These are phyloP conservation scores for Augochlora pura DNA, from an alignment of 1,140 invertebrate genomes.

Conservation along the genomic window DNA sequence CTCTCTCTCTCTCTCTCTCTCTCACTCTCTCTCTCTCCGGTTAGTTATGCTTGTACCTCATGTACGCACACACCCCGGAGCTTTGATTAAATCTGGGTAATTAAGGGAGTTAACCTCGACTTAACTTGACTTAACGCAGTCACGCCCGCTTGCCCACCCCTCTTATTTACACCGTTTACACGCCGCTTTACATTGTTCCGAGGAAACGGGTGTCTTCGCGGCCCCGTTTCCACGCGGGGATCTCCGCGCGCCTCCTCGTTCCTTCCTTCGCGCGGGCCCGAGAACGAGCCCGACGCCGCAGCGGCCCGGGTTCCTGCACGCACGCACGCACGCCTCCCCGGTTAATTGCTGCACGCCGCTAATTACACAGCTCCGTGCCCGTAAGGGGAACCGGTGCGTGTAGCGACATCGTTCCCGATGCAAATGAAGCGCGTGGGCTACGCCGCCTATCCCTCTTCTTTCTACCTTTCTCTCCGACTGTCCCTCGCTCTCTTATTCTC, in stretches of 20 bases:
- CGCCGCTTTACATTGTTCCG: conserved; percentile 71
- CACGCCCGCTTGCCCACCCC: conserved; percentile 80
- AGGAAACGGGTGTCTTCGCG: conserved; percentile 38
- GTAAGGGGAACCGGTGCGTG: conserved; percentile 50
- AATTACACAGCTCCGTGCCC: conserved; percentile 60
- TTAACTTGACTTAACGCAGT: conserved; percentile 80
- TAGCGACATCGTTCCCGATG: conserved; percentile 50
- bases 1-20: too few species aligned
- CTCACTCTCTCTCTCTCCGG: conserved; percentile 31
- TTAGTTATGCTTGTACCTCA: conserved; percentile 70
- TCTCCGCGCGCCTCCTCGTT: not conserved
- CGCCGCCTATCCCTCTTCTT: too few species aligned
- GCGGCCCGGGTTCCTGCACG: not conserved
- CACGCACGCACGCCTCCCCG: conserved; percentile 38
- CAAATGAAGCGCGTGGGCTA: conserved; percentile 60
- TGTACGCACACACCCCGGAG: conserved; percentile 64
- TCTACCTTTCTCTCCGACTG: not conserved
- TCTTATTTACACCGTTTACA: conserved; percentile 77
- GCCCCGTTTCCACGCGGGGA: not conserved
- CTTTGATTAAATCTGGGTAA: conserved; percentile 79
- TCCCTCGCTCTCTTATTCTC: not conserved
- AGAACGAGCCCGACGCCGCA: too few species aligned
- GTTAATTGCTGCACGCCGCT: conserved; percentile 65
- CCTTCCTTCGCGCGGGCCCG: not conserved
- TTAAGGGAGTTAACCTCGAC: conserved; percentile 80